Conservation (phyloP, 2,888 invertebrate species). For the Philaethria dido region DNA sequence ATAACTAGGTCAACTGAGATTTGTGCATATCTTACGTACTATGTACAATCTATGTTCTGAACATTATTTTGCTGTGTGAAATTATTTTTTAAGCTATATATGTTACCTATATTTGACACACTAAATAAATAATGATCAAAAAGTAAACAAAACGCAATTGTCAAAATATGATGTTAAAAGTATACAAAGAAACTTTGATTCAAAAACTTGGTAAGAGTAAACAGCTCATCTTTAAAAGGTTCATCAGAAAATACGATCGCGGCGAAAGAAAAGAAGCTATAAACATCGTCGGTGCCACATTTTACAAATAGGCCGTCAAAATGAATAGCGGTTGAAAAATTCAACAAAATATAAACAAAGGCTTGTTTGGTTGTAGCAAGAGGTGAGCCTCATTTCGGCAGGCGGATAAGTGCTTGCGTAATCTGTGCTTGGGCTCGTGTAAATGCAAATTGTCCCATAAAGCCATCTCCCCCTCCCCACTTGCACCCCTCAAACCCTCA, state of each 20-base stretch:
- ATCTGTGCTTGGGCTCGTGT: constrained; percentile 81
- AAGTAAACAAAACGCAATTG: background rate
- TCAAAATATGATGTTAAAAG: background rate
- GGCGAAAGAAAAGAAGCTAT: constrained; percentile 27
- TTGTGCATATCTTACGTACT: constrained; percentile 54
- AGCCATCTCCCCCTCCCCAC: constrained; percentile 66
- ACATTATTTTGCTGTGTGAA: too few species aligned
- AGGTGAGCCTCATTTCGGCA: constrained; percentile 73
- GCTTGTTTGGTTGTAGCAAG: constrained; percentile 70
- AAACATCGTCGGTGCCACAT: constrained; percentile 27
- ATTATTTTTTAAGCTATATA: too few species aligned
- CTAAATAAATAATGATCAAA: too few species aligned
- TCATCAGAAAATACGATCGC: constrained; percentile 22
- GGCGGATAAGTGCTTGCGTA: constrained; percentile 80
- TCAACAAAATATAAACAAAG: constrained; percentile 78
- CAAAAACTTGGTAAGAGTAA: constrained; percentile 4
- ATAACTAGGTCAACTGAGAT: constrained; percentile 75
- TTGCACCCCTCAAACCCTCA: constrained; percentile 49
- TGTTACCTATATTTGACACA: too few species aligned
- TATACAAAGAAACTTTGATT: background rate
- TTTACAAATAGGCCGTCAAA: constrained; percentile 71
- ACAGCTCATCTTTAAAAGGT: background rate
- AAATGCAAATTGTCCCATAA: constrained; percentile 84
- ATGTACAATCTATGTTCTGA: background rate
- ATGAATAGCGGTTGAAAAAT: constrained; percentile 79